phyloP scores from a whole-genome alignment of 2,888 invertebrate species.

The Bursaphelenchus okinawaensis region DNA sequence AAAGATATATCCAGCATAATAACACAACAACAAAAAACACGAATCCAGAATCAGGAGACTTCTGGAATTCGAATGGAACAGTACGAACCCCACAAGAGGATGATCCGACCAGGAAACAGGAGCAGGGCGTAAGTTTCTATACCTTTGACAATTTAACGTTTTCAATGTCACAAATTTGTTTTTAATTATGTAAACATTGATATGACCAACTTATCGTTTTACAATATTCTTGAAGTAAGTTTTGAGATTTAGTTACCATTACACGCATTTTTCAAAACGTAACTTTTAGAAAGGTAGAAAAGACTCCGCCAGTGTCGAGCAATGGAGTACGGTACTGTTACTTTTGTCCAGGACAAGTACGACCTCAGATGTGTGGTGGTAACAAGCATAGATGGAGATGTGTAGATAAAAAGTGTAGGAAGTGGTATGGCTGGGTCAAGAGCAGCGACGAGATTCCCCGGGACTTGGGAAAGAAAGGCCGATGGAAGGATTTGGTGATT shows the following conservation, averaged over 20 bases:
- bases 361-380: conserved; percentile 48
- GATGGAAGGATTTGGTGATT: conserved; percentile 33
- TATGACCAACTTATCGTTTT: too few species aligned
- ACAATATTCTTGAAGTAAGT: conserved; percentile 11
- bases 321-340: conserved; percentile 42
- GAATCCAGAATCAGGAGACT: neutral
- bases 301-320: conserved; percentile 44
- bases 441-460: conserved; percentile 50
- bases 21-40: neutral
- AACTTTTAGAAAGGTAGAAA: conserved; percentile 51
- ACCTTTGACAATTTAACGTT: neutral
- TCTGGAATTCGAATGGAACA: conserved; percentile 6
- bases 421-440: conserved; percentile 56
- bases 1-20: neutral
- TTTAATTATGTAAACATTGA: too few species aligned
- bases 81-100: conserved; percentile 5
- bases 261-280: too few species aligned
- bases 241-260: too few species aligned
- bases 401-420: conserved; percentile 54
- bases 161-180: neutral
- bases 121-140: conserved; percentile 10
- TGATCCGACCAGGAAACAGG: neutral
- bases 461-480: conserved; percentile 43
- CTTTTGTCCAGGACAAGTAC: conserved; percentile 46
- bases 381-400: conserved; percentile 50